Conservation (phyloP, 2,113 vertebrate genomes). For the Thamnophis sirtalis region DNA sequence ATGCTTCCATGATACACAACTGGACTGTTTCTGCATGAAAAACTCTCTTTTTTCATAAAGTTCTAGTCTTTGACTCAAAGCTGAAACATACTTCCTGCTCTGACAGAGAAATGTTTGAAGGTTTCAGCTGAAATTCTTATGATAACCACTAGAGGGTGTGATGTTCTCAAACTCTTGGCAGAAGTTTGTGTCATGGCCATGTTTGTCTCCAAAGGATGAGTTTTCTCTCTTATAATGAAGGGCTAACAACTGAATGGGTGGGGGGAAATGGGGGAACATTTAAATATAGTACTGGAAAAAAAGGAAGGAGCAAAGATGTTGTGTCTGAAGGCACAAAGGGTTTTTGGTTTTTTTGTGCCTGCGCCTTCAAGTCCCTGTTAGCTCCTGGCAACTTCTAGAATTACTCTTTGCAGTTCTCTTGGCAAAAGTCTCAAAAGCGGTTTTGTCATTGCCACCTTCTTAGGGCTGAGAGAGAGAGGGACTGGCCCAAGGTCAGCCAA, state of each 20-base stretch:
- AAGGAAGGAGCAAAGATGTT: background rate
- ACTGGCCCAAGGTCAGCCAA: background rate
- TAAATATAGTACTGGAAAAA: background rate
- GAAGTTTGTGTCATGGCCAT: background rate
- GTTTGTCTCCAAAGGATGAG: background rate
- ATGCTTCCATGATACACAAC: background rate
- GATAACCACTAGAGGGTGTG: constrained; percentile 12
- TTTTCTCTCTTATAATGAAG: background rate
- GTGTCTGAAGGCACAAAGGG: background rate
- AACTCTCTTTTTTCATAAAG: background rate
- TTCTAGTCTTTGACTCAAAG: background rate
- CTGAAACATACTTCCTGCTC: background rate
- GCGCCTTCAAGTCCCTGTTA: background rate
- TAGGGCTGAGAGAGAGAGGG: background rate
- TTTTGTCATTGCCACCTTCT: background rate
- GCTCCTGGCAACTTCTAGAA: background rate
- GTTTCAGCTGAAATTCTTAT: background rate
- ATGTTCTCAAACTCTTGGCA: constrained; percentile 1
- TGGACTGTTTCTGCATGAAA: background rate
- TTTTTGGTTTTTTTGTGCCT: background rate
- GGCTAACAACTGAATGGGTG: background rate
- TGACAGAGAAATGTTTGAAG: background rate
- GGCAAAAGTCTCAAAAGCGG: background rate
- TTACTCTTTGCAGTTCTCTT: background rate
- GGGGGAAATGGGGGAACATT: background rate